Evolutionary conservation across 1,140 invertebrate species (phyloP), one percentile per base, ranked within the genome.

Genomic region (Psilanteris sp.): DNA sequence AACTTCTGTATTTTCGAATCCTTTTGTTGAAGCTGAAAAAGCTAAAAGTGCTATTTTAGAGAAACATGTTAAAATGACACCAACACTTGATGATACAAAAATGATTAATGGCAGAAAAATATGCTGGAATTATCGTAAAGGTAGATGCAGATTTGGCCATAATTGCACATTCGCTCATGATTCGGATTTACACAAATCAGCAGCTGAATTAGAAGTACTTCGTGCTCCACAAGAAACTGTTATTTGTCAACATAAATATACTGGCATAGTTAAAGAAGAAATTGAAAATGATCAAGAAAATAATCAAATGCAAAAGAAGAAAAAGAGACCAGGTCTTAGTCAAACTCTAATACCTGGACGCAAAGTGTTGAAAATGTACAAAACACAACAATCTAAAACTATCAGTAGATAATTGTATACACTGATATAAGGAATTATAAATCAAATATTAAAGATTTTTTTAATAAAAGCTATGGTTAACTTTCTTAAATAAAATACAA

Each of bases 81-180:
- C 87, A 88, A 93, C 87, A 0, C 44, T 89, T 89, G 91, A 93
- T 43, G 91, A 93, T 80, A 90, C 91, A 0, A 91, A 92, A 79
- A 91, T 93, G 85, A 95, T 96, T 43, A 94, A 96, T 85, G 95
- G 95, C 0, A 94, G 93, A 78, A 96, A 96, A 86, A 94, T 97
- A 24, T 98, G 97, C 83, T 97, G 95, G 94, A 97, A 97, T 88
- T 96, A 96, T 84, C 90, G 94, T 13, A 97, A 96, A 87, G 96
- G 96, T 3, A 90, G 93, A 10, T 98, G 97, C 83, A 90, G 94
- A 20, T 97, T 96, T 89, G 96, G 96, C 3, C 95, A 96, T 77
- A 96, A 96, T 68, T 98, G 97, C 83, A 95, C 94, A 54, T 98
- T 93, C 89, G 95, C 95, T 1, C 97, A 98, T 88, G 96, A 97